Conservation (phyloP, 2,888 invertebrate genomes). For the Oscheius sp. region DNA sequence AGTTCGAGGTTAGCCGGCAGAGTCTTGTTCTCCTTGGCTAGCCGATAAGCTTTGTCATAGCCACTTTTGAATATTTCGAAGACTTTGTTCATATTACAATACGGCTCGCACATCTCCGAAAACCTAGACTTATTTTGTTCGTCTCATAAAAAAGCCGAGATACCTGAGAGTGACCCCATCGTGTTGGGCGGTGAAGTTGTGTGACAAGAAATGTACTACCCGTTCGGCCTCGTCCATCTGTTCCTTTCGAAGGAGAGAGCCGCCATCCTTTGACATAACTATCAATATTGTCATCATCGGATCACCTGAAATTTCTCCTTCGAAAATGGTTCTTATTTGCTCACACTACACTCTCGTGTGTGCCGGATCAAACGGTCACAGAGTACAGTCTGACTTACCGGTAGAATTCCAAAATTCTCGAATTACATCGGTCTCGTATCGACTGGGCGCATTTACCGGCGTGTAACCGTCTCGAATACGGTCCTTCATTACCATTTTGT, state of each 20-base stretch:
- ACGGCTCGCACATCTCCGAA: conserved; percentile 67
- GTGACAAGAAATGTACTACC: conserved; percentile 53
- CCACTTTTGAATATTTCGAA: conserved; percentile 66
- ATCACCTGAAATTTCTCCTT: conserved; percentile 58
- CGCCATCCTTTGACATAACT: conserved; percentile 68
- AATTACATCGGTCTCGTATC: conserved; percentile 68
- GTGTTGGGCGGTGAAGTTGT: conserved; percentile 54
- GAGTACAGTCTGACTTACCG: conserved; percentile 8
- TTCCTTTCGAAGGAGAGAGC: conserved; percentile 65
- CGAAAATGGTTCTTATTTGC: not conserved
- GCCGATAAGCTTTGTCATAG: conserved; percentile 49
- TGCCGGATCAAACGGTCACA: not conserved
- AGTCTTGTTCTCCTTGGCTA: conserved; percentile 33
- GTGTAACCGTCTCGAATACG: conserved; percentile 72
- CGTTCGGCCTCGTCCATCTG: conserved; percentile 64
- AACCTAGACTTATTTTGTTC: conserved; percentile 45
- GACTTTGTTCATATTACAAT: conserved; percentile 67
- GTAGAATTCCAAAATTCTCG: conserved; percentile 45
- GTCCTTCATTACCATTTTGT: conserved; percentile 62
- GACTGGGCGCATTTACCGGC: conserved; percentile 70
- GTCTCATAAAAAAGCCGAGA: not conserved
- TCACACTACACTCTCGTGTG: not conserved
- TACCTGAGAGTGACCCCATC: conserved; percentile 42
- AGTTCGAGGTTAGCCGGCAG: conserved; percentile 49
- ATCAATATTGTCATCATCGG: conserved; percentile 71